Base-by-base conservation (phyloP, 2,113 vertebrate species). In the Tapirus terrestris region DNA sequence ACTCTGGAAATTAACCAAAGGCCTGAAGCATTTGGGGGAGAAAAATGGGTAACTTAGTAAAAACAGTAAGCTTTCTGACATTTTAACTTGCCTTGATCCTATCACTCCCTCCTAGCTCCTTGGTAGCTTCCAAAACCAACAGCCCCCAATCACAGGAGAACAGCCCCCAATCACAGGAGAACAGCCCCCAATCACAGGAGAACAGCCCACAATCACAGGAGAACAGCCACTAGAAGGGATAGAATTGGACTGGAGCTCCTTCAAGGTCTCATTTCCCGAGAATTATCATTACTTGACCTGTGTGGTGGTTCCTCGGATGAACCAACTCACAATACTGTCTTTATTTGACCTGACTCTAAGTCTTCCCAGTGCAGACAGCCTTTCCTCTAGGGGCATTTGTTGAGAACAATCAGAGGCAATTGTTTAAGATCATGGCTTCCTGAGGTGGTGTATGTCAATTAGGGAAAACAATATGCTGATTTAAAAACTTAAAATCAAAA, bases 211-310 rank as follows among this genome's bases (percentile, higher is more conserved):
- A 48, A 48, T 48, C 48, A 39, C 18, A n/a, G 39, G 20, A 48
- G n/a, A n/a, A n/a, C n/a, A n/a, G n/a, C 8, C 3, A 23, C 3
- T 13, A 8, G 36, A 72, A 1, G 27, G 31, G 11, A 13, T 43
- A 48, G 23, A 86, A 67, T 60, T 80, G 51, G 7, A 36, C 36
- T 67, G 10, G 39, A 86, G 8, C 1, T 36, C 4, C 23, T 53
- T 36, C 48, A 23, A 5, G 9, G 5, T n/a, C 29, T 31, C 61
- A n/a, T 51, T 65, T 5, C 6, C 27, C 58, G 31, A 48, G n/a
- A 88, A 39, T 13, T 65, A 3, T 53, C n/a, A 27, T 81, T 67
- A n/a, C 31, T 51, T 39, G 2, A 53, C 14, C 27, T 39, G 10
- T 6, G 36, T n/a, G 29, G 8, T 76, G 17, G 33, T 67, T 92